Conservation (phyloP, 2,888 invertebrate genomes). For the Cosmia pyralina region DNA sequence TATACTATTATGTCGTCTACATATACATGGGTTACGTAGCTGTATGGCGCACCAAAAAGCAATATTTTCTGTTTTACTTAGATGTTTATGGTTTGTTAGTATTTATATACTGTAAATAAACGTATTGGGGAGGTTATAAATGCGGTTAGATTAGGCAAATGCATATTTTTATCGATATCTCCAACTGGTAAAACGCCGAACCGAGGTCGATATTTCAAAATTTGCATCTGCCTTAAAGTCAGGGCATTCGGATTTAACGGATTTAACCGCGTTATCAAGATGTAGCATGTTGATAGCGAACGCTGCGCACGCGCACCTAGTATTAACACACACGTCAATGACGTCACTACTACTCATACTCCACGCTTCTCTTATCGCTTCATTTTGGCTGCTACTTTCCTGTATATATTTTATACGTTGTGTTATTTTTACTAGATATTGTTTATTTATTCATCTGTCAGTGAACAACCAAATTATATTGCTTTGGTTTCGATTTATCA, state of each 20-base stretch:
- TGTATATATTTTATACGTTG: slow-evolving; percentile 78
- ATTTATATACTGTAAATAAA: slow-evolving; percentile 42
- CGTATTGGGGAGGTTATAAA: slow-evolving; percentile 72
- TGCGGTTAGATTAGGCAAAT: slow-evolving; percentile 66
- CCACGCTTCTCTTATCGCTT: slow-evolving; percentile 82
- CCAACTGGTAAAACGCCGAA: slow-evolving; percentile 33
- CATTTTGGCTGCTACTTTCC: slow-evolving; percentile 73
- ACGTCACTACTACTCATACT: slow-evolving; percentile 72
- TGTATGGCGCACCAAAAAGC: slow-evolving; percentile 32
- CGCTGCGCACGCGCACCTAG: slow-evolving; percentile 73
- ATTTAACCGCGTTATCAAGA: slow-evolving; percentile 71
- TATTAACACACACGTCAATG: slow-evolving; percentile 73
- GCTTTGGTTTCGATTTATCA: slow-evolving; percentile 72
- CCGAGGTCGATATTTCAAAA: slow-evolving; percentile 49
- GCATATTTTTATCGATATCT: slow-evolving; percentile 65
- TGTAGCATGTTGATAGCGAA: slow-evolving; percentile 71
- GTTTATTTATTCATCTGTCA: slow-evolving; percentile 63
- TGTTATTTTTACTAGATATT: slow-evolving; percentile 59
- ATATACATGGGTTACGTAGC: slow-evolving; percentile 26
- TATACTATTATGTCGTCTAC: slow-evolving; percentile 46
- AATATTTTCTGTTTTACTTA: slow-evolving; percentile 8
- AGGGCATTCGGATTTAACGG: slow-evolving; percentile 70
- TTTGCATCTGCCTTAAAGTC: slow-evolving; percentile 67
- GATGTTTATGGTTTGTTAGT: slow-evolving; percentile 8
- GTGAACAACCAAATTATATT: slow-evolving; percentile 76